These are phyloP conservation scores for Lepidostoma basale DNA, from an alignment of 1,140 invertebrate genomes.

Conservation along the genomic window DNA sequence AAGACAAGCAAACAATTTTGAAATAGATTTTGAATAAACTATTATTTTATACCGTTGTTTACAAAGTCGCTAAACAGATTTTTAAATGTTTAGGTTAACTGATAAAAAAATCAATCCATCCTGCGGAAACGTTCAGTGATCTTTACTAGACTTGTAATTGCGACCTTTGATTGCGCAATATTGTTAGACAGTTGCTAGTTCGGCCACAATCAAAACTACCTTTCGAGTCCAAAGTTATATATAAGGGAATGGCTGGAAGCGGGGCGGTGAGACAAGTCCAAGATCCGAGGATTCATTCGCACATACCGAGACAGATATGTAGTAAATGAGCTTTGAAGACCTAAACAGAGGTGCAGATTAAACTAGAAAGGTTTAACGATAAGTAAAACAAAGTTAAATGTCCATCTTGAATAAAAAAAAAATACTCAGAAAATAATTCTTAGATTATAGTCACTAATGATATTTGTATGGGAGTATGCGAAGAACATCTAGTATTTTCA, in stretches of 20 bases:
- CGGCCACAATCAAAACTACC: conserved; percentile 12
- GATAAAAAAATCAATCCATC: conserved; percentile 23
- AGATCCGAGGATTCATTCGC: neutral
- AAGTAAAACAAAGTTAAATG: conserved; percentile 24
- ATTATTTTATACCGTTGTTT: conserved; percentile 21
- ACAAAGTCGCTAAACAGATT: conserved; percentile 23
- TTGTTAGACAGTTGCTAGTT: neutral
- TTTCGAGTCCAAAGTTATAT: conserved; percentile 17
- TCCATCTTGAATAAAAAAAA: conserved; percentile 13
- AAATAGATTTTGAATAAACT: conserved; percentile 6
- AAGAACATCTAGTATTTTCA: conserved; percentile 43
- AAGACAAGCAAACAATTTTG: conserved; percentile 12
- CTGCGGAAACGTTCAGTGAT: conserved; percentile 22
- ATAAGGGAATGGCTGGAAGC: neutral
- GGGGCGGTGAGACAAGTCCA: neutral
- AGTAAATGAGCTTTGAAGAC: too few species aligned
- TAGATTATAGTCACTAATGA: conserved; percentile 31
- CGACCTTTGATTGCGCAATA: conserved; percentile 4
- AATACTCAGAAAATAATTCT: conserved; percentile 22
- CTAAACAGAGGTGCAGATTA: neutral
- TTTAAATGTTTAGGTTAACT: conserved; percentile 22
- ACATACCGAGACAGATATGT: too few species aligned
- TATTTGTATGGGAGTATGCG: conserved; percentile 34
- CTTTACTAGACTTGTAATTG: conserved; percentile 23
- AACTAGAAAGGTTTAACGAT: conserved; percentile 11